Evolutionary conservation across 2,888 invertebrate species (phyloP).

Genomic region (Osmoderma eremita): DNA sequence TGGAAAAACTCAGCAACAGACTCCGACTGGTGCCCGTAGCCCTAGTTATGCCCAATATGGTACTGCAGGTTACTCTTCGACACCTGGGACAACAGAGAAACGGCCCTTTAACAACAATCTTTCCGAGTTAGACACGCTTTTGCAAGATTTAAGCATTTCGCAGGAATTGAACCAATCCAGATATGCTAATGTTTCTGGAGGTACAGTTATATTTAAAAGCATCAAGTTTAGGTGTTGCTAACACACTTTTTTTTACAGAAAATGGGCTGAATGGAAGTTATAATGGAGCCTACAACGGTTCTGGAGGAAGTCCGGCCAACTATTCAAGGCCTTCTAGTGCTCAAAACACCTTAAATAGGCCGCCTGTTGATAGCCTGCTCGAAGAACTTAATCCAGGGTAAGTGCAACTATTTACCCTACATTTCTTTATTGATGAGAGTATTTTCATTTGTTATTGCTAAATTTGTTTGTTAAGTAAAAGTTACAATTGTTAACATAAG

Average conservation of each 20-base stretch:
- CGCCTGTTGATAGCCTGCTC: slow-evolving; percentile 88
- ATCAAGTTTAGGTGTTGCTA: no score
- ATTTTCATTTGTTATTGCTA: no score
- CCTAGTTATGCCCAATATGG: slow-evolving; percentile 44
- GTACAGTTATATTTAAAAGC: slow-evolving; percentile 43
- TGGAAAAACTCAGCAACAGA: slow-evolving; percentile 57
- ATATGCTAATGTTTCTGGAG: slow-evolving; percentile 64
- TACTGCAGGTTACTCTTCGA: slow-evolving; percentile 46
- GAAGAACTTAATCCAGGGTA: slow-evolving; percentile 89
- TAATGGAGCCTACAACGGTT: slow-evolving; percentile 56
- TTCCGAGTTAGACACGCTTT: slow-evolving; percentile 88
- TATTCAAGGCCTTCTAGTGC: slow-evolving; percentile 60
- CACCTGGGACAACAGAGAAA: slow-evolving; percentile 59
- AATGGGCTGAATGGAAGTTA: slow-evolving; percentile 58
- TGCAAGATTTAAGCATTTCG: slow-evolving; percentile 91
- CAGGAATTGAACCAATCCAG: slow-evolving; percentile 56
- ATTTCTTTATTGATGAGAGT: no score
- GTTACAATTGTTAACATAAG: no score
- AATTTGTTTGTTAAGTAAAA: no score
- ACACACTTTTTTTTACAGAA: slow-evolving; percentile 48
- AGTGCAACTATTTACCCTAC: slow-evolving; percentile 53
- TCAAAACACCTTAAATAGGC: slow-evolving; percentile 67
- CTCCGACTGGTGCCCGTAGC: slow-evolving; percentile 52
- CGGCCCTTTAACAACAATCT: slow-evolving; percentile 77
- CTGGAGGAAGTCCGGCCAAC: slow-evolving; percentile 59